Evolutionary conservation across 2,797 vertebrate genomes (phyloP), one percentile per base, ranked within the genome.

Genomic region (Gymnodraco acuticeps): DNA sequence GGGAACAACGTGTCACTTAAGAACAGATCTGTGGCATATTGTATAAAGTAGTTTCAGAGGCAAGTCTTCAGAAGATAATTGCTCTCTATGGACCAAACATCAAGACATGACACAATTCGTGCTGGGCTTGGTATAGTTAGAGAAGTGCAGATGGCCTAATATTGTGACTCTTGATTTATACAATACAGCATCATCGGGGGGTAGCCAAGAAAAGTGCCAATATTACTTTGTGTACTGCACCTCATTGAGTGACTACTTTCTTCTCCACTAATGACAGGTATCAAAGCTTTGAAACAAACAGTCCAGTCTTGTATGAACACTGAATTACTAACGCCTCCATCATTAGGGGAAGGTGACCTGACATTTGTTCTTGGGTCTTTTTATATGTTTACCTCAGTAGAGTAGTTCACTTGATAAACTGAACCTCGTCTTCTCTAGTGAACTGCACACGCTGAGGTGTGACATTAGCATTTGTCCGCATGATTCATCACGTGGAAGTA

Each of bases 381-480:
- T 56, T 73, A 47, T 27, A 65, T 65, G 74, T 73, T 79, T 82
- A 72, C 43, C 56, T 75, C 53, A 68, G 13, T 15, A 54, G 54
- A 63, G 65, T 4, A 79, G 79, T 75, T 64, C 48, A 56, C 20
- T 4, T 42, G 70, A 85, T 78, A 69, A 78, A 77, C 77, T 71
- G 31, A 45, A 89, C 59, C 53, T 72, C 78, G 58, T 85, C 86
- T 77, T 56, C 70, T 71, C 4, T 0, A 47, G 23, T 73, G 61
- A 87, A 77, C 71, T 72, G 23, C 2, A 13, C 4, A 41, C 60
- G 41, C 52, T 27, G 23, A 50, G 23, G 38, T 42, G 33, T 45
- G 55, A 71, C 43, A 8, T 19, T 2, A 38, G 41, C 16, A 50
- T 74, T 64, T 63, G 33, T 33, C 27, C 13, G 38, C 33, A 64